Percentiles rank a stretch among this genome's conserved stretches.
Evolutionary conservation across 1,140 invertebrate species (phyloP).

Genomic region (Lucilia sericata): DNA sequence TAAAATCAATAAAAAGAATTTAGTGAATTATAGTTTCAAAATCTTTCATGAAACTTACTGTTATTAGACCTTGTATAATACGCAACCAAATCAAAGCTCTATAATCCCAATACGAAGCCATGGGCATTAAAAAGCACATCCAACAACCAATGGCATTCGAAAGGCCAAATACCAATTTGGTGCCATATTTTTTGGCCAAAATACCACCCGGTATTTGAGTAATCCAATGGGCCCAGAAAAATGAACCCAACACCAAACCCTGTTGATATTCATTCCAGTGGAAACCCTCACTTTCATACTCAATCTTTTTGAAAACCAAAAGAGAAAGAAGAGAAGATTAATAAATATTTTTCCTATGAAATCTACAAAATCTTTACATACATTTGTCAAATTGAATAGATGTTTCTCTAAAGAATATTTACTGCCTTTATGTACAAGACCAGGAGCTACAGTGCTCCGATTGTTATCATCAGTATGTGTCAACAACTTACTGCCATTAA

Average conservation of each 20-base stretch:
- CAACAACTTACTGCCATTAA: background rate
- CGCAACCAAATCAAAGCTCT: slow-evolving; percentile 75
- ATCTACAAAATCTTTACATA: slow-evolving; percentile 49
- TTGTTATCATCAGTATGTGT: background rate
- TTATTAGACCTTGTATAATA: slow-evolving; percentile 79
- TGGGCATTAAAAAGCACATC: slow-evolving; percentile 79
- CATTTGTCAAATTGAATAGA: slow-evolving; percentile 58
- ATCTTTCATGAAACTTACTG: slow-evolving; percentile 70
- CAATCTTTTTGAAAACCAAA: slow-evolving; percentile 53
- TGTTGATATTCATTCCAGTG: slow-evolving; percentile 78
- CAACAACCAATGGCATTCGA: slow-evolving; percentile 77
- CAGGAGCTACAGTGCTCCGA: background rate
- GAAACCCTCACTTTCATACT: slow-evolving; percentile 69
- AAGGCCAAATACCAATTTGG: slow-evolving; percentile 78
- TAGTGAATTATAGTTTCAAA: background rate
- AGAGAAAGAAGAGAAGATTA: background rate
- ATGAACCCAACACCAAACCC: slow-evolving; percentile 77
- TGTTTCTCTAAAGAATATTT: slow-evolving; percentile 57
- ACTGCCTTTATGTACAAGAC: background rate
- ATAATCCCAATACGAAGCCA: slow-evolving; percentile 73
- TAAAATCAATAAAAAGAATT: slow-evolving; percentile 58
- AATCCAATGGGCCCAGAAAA: slow-evolving; percentile 81
- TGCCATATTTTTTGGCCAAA: slow-evolving; percentile 77
- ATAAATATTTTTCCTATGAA: background rate
- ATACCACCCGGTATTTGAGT: slow-evolving; percentile 82